Base-by-base conservation (phyloP, 2,888 invertebrate species). In the Lycocerus yunnanus region DNA sequence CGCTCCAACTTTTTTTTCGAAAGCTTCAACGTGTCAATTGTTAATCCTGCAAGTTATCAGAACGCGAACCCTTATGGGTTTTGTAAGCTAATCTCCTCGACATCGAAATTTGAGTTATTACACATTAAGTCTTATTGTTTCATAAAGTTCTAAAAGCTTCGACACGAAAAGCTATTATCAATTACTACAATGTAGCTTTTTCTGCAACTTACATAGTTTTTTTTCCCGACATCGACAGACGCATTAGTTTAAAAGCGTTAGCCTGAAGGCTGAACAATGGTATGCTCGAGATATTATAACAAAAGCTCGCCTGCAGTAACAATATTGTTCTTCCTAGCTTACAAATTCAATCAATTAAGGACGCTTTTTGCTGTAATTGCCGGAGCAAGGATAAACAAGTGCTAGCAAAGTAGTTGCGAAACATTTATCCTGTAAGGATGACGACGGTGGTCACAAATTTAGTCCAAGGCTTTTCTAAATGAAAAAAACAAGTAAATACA, bases 281-380 rank as follows among this genome's bases (percentile, higher is more conserved):
- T 24, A 27, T 15, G 69, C 60, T 20, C 61, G 59, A 14, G 67
- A 71, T 61, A 61, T 71, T 59, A 71, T 61, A 71, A 71, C 67
- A 71, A 71, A 60, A 71, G 67, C 67, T 63, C 43, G 67, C 67
- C 27, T 71, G 67, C 67, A 71, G 65, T 58, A 67, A 71, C 67
- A 71, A 71, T 71, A 71, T 71, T 71, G 71, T 67, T 71, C 71
- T 71, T 71, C 69, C 59, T 58, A 60, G 72, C 60, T 69, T 67
- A 72, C 72, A 75, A 75, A 75, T 75, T 72, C 72, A 72, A 75
- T 75, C 75, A 75, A 73, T 73, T 75, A 75, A 72, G 70, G 68
- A 18, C 43, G 21, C 67, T 75, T 75, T 75, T 72, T 70, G 68
- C 70, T 68, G 15, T 75, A 75, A 73, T 71, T 69, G 75, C 63